These are phyloP conservation scores for Cyclina sinensis DNA, from an alignment of 1,140 invertebrate species.

Conservation along the genomic window DNA sequence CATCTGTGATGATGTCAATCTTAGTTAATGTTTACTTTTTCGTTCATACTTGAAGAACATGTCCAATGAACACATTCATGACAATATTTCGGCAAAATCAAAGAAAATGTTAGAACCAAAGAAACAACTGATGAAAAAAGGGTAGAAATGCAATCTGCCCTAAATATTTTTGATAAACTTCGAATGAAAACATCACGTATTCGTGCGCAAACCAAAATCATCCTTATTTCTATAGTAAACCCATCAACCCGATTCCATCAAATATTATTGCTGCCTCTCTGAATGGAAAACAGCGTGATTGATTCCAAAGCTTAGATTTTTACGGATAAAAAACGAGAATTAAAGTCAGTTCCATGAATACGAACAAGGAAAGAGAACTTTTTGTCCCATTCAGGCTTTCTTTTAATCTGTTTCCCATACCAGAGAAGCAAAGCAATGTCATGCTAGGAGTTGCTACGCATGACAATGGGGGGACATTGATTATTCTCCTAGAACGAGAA, in stretches of 20 bases:
- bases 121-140: too few relatives aligned
- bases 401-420: slow-evolving; percentile 15
- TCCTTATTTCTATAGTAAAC: background rate
- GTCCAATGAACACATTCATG: too few relatives aligned
- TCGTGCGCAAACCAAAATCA: background rate
- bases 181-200: too few relatives aligned
- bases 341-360: slow-evolving; percentile 21
- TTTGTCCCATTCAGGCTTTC: background rate
- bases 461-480: slow-evolving; percentile 27
- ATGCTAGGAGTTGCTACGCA: background rate
- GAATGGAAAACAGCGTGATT: background rate
- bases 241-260: background rate
- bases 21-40: too few relatives aligned
- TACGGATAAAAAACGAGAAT: slow-evolving; percentile 18
- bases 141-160: too few relatives aligned
- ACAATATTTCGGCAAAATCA: too few relatives aligned
- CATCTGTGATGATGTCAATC: too few relatives aligned
- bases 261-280: background rate
- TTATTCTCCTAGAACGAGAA: background rate
- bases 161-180: too few relatives aligned
- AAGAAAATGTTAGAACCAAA: too few relatives aligned
- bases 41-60: too few relatives aligned
- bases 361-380: background rate
- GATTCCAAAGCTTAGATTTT: background rate
- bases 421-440: background rate